These are phyloP conservation scores for Camelus bactrianus DNA, from an alignment of 2,113 vertebrate genomes.

Conservation along the genomic window DNA sequence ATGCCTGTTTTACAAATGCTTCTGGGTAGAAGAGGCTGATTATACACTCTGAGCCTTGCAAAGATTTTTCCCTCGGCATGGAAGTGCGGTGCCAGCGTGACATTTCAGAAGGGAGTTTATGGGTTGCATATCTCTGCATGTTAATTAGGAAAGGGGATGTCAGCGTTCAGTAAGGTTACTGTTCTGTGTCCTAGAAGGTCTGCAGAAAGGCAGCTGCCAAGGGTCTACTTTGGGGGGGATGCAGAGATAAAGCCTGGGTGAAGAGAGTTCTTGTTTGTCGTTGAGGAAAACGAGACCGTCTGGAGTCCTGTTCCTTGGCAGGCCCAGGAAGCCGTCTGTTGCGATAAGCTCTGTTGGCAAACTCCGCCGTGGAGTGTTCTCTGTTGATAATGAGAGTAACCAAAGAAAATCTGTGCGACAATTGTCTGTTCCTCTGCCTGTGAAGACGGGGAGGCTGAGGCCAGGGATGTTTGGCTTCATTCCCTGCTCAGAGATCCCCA, in stretches of 20 bases:
- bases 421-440: neutral
- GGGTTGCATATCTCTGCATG: slow-evolving; percentile 69
- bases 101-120: slow-evolving; percentile 65
- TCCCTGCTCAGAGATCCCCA: neutral
- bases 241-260: slow-evolving; percentile 35
- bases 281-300: slow-evolving; percentile 55
- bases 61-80: slow-evolving; percentile 53
- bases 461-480: neutral
- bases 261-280: slow-evolving; percentile 69
- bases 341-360: slow-evolving; percentile 70
- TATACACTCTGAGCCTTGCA: slow-evolving; percentile 28
- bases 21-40: slow-evolving; percentile 66
- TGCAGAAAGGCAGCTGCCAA: slow-evolving; percentile 49
- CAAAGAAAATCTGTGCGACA: slow-evolving; percentile 32
- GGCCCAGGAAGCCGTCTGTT: slow-evolving; percentile 47
- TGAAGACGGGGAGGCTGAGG: neutral
- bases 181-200: slow-evolving; percentile 70
- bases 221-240: slow-evolving; percentile 52
- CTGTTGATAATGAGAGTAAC: slow-evolving; percentile 61
- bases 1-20: slow-evolving; percentile 62
- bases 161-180: slow-evolving; percentile 56
- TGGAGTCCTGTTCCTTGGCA: slow-evolving; percentile 71
- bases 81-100: neutral
- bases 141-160: slow-evolving; percentile 55
- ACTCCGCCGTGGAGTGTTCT: slow-evolving; percentile 50